Conservation (phyloP, 1,140 invertebrate genomes). For the Trigoniulus corallinus region DNA sequence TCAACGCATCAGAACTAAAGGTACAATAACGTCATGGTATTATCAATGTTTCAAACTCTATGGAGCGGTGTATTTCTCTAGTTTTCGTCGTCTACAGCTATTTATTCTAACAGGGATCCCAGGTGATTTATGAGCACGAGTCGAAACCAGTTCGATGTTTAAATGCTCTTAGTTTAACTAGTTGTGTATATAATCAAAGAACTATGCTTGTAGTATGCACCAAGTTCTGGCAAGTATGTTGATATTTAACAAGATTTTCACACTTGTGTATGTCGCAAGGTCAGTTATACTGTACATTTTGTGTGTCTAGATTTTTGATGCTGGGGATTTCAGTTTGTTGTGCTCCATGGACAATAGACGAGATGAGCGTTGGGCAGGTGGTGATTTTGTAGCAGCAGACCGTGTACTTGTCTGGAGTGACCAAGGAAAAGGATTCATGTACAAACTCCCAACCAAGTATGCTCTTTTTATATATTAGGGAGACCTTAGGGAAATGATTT, state of each 20-base stretch:
- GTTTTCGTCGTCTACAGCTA: too few species aligned
- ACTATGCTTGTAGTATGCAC: conserved; percentile 92
- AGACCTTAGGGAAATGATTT: not conserved
- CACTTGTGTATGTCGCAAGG: not conserved
- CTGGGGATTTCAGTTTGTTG: conserved; percentile 82
- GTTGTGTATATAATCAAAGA: conserved; percentile 86
- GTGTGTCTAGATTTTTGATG: conserved; percentile 62
- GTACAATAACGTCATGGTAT: conserved; percentile 21
- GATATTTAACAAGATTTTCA: not conserved
- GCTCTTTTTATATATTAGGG: conserved; percentile 21
- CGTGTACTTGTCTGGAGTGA: conserved; percentile 83
- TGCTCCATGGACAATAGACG: conserved; percentile 63
- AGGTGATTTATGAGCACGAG: conserved; percentile 76
- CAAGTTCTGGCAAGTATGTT: conserved; percentile 89
- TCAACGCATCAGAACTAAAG: conserved; percentile 71
- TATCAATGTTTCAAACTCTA: too few species aligned
- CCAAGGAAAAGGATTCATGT: conserved; percentile 84
- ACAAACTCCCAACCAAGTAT: conserved; percentile 88
- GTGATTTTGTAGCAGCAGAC: conserved; percentile 80
- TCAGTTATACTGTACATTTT: not conserved
- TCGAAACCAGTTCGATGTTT: conserved; percentile 90
- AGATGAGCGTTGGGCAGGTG: conserved; percentile 83
- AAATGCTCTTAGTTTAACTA: conserved; percentile 82
- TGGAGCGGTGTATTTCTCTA: too few species aligned
- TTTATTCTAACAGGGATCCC: conserved; percentile 11